Percentiles rank a stretch among this genome's conserved stretches.
These are phyloP conservation scores for Ammospiza nelsoni DNA, from an alignment of 2,113 vertebrate species.

Conservation along the genomic window DNA sequence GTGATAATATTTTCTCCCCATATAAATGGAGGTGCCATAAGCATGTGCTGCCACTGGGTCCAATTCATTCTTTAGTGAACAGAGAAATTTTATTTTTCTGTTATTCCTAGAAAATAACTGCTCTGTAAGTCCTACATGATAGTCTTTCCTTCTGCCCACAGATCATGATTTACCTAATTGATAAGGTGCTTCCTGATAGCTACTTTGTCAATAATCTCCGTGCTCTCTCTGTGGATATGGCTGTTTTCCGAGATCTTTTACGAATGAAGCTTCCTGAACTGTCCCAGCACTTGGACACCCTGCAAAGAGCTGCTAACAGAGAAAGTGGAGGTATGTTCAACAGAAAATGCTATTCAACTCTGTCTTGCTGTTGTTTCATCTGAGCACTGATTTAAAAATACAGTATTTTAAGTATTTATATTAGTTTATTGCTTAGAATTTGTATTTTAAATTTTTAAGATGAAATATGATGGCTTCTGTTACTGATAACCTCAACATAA, in stretches of 20 bases:
- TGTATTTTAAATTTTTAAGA: not conserved
- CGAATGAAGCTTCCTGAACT: constrained; percentile 86
- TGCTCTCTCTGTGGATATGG: constrained; percentile 93
- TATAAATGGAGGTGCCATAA: not conserved
- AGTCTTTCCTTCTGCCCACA: constrained; percentile 53
- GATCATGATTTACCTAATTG: constrained; percentile 99
- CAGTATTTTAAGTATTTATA: not conserved
- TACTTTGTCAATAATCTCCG: constrained; percentile 98
- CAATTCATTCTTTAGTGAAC: not conserved
- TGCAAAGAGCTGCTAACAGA: constrained; percentile 86
- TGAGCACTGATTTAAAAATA: not conserved
- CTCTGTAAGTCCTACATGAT: not conserved
- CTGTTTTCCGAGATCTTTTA: constrained; percentile 89
- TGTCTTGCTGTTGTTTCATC: not conserved
- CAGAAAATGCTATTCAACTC: not conserved
- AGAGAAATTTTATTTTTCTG: not conserved
- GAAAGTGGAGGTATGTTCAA: constrained; percentile 81
- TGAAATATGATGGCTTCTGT: not conserved
- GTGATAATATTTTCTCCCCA: not conserved
- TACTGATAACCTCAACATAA: not conserved
- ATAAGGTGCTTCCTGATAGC: constrained; percentile 97
- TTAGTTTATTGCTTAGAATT: not conserved
- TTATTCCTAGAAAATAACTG: not conserved
- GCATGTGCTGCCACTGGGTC: not conserved
- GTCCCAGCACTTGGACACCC: constrained; percentile 84